A percentile compares a stretch with the other conserved stretches of the same genome.
phyloP scores from a whole-genome alignment of 2,888 invertebrate genomes.

The Aelia acuminata region DNA sequence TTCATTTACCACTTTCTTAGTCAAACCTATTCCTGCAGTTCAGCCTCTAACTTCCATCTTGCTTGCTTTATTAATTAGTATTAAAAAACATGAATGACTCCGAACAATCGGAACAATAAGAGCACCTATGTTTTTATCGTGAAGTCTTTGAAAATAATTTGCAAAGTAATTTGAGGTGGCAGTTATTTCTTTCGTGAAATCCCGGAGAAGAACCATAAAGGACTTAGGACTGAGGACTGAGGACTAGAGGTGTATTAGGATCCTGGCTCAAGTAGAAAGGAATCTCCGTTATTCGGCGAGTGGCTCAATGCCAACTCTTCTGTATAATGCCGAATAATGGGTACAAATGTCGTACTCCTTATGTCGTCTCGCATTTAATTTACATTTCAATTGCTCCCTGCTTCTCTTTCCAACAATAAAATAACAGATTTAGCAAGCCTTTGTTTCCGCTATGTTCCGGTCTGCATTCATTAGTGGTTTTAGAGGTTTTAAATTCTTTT shows the following conservation, averaged over 20 bases:
- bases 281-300: not conserved
- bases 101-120: too few species aligned
- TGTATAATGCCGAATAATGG: slow-evolving; percentile 20
- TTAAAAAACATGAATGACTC: too few species aligned
- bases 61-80: too few species aligned
- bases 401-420: slow-evolving; percentile 18
- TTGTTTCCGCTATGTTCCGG: not conserved
- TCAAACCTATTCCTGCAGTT: too few species aligned
- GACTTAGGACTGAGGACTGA: not conserved
- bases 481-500: not conserved
- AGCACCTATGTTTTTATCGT: too few species aligned
- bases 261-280: slow-evolving; percentile 36
- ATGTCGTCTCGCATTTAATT: slow-evolving; percentile 21
- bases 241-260: not conserved
- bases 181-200: not conserved
- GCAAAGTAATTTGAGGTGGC: not conserved
- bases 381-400: slow-evolving; percentile 31
- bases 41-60: too few species aligned
- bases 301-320: slow-evolving; percentile 25
- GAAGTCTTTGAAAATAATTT: not conserved
- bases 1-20: too few species aligned
- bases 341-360: slow-evolving; percentile 10
- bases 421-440: slow-evolving; percentile 33
- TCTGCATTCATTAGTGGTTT: slow-evolving; percentile 32
- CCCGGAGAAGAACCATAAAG: not conserved